These are phyloP conservation scores for Tetanocera ferruginea DNA, from an alignment of 2,888 invertebrate species.

Conservation along the genomic window DNA sequence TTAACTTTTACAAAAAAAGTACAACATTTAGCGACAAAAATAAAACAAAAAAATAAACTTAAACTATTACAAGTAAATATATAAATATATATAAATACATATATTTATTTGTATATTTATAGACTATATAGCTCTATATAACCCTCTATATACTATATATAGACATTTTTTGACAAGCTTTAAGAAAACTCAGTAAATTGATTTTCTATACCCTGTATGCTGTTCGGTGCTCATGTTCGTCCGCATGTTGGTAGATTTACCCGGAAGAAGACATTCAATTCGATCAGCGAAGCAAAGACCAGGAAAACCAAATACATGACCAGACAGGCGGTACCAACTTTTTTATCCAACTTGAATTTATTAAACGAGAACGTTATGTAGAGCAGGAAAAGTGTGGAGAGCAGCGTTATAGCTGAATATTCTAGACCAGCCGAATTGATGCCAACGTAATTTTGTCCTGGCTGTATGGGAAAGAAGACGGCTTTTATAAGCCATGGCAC, in stretches of 20 bases:
- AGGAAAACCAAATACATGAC: conserved; percentile 90
- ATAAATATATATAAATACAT: not conserved
- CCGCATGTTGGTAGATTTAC: conserved; percentile 90
- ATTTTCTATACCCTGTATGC: not conserved
- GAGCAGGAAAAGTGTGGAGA: conserved; percentile 87
- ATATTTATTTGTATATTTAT: conserved; percentile 5
- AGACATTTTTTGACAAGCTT: conserved; percentile 27
- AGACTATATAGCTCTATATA: conserved; percentile 26
- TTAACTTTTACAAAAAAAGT: not conserved
- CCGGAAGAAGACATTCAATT: conserved; percentile 92
- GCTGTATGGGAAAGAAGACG: conserved; percentile 83
- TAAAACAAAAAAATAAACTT: conserved; percentile 10
- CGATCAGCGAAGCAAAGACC: conserved; percentile 89
- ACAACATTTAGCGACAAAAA: not conserved
- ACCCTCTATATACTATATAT: conserved; percentile 23
- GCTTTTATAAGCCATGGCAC: conserved; percentile 83
- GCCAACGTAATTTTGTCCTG: conserved; percentile 84
- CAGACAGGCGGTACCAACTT: conserved; percentile 87
- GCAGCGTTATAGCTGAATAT: conserved; percentile 89
- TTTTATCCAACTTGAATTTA: conserved; percentile 87
- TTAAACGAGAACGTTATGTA: conserved; percentile 88
- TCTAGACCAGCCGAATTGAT: conserved; percentile 93
- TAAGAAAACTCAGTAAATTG: conserved; percentile 16
- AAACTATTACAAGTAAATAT: conserved; percentile 26
- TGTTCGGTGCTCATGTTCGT: conserved; percentile 68